A percentile compares a stretch with the other conserved stretches of the same genome.
Evolutionary conservation across 2,888 invertebrate species (phyloP).

Genomic region (Megamerina dolium): DNA sequence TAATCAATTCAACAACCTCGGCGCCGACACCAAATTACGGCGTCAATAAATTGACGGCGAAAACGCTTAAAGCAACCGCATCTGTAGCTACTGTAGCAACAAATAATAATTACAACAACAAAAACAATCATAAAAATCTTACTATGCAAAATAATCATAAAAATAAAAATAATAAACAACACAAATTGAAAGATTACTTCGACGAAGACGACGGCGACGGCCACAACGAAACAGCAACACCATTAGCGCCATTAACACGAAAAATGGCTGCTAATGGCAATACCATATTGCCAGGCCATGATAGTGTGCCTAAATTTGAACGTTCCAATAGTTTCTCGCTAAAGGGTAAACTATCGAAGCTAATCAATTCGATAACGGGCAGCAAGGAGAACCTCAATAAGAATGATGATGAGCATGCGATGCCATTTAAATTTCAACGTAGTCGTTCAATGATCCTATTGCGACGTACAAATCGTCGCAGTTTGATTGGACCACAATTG

Average conservation of each 20-base stretch:
- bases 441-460: conserved; percentile 47
- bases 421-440: conserved; percentile 41
- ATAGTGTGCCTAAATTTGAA: conserved; percentile 40
- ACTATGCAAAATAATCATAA: conserved; percentile 32
- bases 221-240: conserved; percentile 17
- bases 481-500: conserved; percentile 44
- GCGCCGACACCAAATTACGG: conserved; percentile 1
- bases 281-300: conserved; percentile 19
- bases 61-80: conserved; percentile 19
- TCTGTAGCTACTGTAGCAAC: conserved; percentile 30
- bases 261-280: conserved; percentile 17
- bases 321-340: conserved; percentile 46
- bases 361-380: conserved; percentile 43
- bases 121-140: no score
- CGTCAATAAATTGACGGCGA: conserved; percentile 14
- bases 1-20: background rate
- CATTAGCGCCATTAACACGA: conserved; percentile 27
- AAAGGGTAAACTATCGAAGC: conserved; percentile 41
- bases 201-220: conserved; percentile 5
- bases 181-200: conserved; percentile 30
- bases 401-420: conserved; percentile 25
- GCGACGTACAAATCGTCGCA: conserved; percentile 43
- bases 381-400: conserved; percentile 47
- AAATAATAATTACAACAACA: conserved; percentile 33
- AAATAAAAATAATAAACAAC: conserved; percentile 36